Base-by-base conservation (phyloP, 2,888 invertebrate genomes). In the Eugnorisma glareosa region DNA sequence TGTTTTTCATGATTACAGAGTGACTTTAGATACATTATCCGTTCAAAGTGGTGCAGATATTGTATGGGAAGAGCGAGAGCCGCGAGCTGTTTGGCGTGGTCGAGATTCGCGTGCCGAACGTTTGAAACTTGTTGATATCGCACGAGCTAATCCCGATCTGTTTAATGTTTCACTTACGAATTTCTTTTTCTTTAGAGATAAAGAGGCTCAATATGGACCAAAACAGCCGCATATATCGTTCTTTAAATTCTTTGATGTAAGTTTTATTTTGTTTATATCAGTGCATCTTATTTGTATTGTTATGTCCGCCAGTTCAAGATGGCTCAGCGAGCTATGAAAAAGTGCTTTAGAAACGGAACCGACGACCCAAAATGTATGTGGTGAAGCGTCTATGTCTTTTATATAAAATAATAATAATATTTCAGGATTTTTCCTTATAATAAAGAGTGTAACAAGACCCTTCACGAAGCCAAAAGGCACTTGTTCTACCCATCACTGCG, bases 141-240 rank as follows among this genome's bases (percentile, higher is more conserved):
- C 98, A 0, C 97, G 98, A 83, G 91, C 91, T 4, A 90, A 96
- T 84, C 98, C 99, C 0, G 97, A 99, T 73, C 93, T 99, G 8
- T 97, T 99, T 80, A 99, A 99, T 95, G 99, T 98, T 21, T 99
- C 99, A 0, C 97, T 99, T 40, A 99, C 99, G 0, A 99, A 99
- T 93, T 99, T 99, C 95, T 99, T 99, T 94, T 99, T 99, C 96
- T 99, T 98, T 92, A 97, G 98, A 84, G 98, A 99, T 89, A 97
- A 98, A 94, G 98, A 98, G 92, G 96, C 97, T 35, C 97, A 98
- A 91, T 99, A 99, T 96, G 99, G 99, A 1, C 99, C 99, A 24
- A 98, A 98, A 91, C 97, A 97, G 83, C 97, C 98, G 31, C 98
- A 98, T 90, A 97, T 99, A 82, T 99, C 99, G 7, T 99, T 99